Conservation (phyloP, 1,140 invertebrate species). For the Asobara japonica region DNA sequence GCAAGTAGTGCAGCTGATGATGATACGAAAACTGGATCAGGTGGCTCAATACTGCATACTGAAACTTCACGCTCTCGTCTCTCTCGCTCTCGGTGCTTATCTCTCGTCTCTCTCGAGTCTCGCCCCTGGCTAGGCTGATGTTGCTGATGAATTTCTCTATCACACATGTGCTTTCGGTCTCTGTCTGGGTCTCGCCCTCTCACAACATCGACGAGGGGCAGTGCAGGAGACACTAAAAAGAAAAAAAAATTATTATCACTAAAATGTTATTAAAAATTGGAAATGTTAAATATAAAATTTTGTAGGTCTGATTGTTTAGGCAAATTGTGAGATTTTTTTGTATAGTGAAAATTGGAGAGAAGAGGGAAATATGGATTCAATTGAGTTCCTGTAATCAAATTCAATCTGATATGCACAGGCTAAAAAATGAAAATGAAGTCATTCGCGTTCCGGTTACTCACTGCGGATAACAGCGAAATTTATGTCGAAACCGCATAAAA, state of each 20-base stretch:
- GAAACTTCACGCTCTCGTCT: constrained; percentile 54
- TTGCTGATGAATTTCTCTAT: constrained; percentile 37
- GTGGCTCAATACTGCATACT: constrained; percentile 59
- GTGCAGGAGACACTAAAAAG: constrained; percentile 43
- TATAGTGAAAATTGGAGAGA: too few species aligned
- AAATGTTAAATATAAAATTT: neutral
- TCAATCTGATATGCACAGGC: neutral
- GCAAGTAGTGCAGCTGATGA: constrained; percentile 67
- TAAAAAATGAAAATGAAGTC: neutral
- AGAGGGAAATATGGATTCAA: too few species aligned
- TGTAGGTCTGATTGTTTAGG: too few species aligned
- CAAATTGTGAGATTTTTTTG: too few species aligned
- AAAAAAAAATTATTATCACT: constrained; percentile 4
- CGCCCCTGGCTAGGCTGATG: constrained; percentile 46
- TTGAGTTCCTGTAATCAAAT: too few species aligned
- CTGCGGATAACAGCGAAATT: neutral
- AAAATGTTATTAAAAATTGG: neutral
- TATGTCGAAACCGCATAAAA: neutral
- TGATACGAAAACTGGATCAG: constrained; percentile 61
- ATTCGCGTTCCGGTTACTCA: neutral
- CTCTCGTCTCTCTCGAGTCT: constrained; percentile 37
- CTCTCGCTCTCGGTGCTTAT: constrained; percentile 50
- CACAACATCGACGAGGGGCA: constrained; percentile 44
- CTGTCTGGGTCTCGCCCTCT: constrained; percentile 41
- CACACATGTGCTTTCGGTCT: constrained; percentile 48